Conservation (phyloP, 2,797 vertebrate species). For the Trachurus trachurus region DNA sequence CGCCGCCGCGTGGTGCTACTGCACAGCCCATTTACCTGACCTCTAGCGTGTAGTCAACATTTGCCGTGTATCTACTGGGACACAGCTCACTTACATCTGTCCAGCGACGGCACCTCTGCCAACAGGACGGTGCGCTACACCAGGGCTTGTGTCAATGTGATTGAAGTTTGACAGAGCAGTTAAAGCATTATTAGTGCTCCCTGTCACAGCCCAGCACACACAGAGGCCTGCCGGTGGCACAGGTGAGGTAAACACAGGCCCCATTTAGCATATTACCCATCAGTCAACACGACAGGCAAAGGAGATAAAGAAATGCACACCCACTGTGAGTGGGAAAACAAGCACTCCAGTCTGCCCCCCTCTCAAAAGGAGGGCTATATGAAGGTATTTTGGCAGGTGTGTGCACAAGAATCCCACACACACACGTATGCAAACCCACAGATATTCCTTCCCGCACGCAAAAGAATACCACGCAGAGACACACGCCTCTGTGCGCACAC, state of each 20-base stretch:
- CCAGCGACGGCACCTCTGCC: constrained; percentile 52
- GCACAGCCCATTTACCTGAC: constrained; percentile 60
- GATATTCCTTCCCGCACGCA: constrained; percentile 38
- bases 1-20: neutral
- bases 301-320: constrained; percentile 78
- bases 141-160: constrained; percentile 68
- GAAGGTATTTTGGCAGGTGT: constrained; percentile 71
- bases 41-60: constrained; percentile 34
- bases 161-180: constrained; percentile 80
- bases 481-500: constrained; percentile 19
- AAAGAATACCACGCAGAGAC: constrained; percentile 34
- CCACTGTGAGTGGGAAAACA: constrained; percentile 73
- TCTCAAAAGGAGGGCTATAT: constrained; percentile 58
- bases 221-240: constrained; percentile 63
- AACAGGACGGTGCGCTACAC: constrained; percentile 54
- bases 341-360: constrained; percentile 39
- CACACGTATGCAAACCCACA: constrained; percentile 29
- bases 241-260: constrained; percentile 80
- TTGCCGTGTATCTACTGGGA: constrained; percentile 40
- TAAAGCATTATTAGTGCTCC: constrained; percentile 75
- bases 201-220: constrained; percentile 73
- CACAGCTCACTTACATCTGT: constrained; percentile 64
- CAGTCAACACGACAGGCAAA: constrained; percentile 79
- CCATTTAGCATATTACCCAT: constrained; percentile 83
- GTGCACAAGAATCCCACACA: constrained; percentile 37